Conservation (phyloP, 2,113 vertebrate species). For the Antechinus stuartii region DNA sequence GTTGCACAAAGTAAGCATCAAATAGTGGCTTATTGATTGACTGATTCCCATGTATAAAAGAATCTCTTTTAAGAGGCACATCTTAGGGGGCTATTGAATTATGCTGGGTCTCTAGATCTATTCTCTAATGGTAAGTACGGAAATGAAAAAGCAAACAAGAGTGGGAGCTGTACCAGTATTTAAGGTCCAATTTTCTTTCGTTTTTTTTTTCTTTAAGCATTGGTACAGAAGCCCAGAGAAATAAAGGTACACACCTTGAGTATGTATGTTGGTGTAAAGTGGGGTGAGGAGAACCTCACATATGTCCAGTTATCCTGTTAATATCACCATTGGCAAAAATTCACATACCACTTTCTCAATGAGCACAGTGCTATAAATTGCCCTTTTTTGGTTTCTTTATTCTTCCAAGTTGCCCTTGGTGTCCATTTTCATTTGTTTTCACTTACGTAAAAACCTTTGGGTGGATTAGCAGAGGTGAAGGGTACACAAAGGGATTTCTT, state of each 20-base stretch:
- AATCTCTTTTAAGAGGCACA: neutral
- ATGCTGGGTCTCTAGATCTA: neutral
- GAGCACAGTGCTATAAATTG: too few relatives aligned
- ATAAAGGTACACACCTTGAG: neutral
- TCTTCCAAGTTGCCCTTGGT: neutral
- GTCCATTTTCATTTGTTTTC: neutral
- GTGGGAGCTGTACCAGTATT: slow-evolving; percentile 50
- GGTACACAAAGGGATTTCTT: neutral
- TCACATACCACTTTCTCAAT: neutral
- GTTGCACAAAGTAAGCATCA: neutral
- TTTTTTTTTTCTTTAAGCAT: slow-evolving; percentile 58
- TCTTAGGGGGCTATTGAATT: neutral
- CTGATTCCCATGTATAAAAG: neutral
- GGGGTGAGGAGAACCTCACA: neutral
- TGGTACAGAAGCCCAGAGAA: slow-evolving; percentile 68
- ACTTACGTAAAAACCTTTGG: neutral
- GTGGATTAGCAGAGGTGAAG: slow-evolving; percentile 8
- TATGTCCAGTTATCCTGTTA: neutral
- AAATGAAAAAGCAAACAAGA: slow-evolving; percentile 84
- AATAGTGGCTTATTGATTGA: neutral
- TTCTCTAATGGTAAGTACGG: slow-evolving; percentile 17
- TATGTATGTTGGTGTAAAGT: neutral
- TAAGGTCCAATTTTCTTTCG: slow-evolving; percentile 69
- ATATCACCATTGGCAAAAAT: neutral
- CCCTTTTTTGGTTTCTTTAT: neutral